Percentiles rank a stretch among this genome's conserved stretches.
phyloP scores from a whole-genome alignment of 92 coral and sea anemone species.

The Anthopleura xanthogrammica region DNA sequence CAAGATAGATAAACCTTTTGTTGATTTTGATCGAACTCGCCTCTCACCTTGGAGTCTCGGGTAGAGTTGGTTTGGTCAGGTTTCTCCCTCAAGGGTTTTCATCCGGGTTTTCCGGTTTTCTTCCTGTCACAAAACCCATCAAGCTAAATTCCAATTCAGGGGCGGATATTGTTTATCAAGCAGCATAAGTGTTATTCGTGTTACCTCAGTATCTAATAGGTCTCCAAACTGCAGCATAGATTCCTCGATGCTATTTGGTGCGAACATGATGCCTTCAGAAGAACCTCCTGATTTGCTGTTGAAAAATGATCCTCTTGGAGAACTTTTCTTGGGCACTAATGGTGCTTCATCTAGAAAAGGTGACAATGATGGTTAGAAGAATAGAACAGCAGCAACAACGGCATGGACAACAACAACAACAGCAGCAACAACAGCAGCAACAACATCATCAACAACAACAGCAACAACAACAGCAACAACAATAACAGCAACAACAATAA shows the following conservation, averaged over 20 bases:
- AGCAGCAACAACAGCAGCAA: too few species aligned
- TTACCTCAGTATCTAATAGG: constrained; percentile 81
- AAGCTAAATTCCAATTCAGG: too few species aligned
- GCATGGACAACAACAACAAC: background rate
- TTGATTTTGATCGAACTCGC: background rate
- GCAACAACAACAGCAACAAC: background rate
- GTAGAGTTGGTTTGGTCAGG: too few species aligned
- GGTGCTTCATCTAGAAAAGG: constrained; percentile 25
- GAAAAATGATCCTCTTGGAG: constrained; percentile 56
- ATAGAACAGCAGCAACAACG: background rate
- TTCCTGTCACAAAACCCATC: too few species aligned
- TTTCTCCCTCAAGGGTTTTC: background rate
- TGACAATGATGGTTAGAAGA: background rate
- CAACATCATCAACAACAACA: background rate
- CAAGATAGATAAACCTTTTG: background rate
- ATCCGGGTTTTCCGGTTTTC: background rate
- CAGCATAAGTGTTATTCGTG: background rate
- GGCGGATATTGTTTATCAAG: too few species aligned
- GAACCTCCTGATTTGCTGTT: constrained; percentile 77
- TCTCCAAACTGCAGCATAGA: constrained; percentile 88
- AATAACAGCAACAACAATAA: background rate
- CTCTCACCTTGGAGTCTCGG: background rate
- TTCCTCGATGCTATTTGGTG: constrained; percentile 63
- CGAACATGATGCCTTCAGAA: constrained; percentile 87
- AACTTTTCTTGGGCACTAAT: constrained; percentile 19